Evolutionary conservation across 2,888 invertebrate species (phyloP).

Genomic region (Euzophera pinguis): DNA sequence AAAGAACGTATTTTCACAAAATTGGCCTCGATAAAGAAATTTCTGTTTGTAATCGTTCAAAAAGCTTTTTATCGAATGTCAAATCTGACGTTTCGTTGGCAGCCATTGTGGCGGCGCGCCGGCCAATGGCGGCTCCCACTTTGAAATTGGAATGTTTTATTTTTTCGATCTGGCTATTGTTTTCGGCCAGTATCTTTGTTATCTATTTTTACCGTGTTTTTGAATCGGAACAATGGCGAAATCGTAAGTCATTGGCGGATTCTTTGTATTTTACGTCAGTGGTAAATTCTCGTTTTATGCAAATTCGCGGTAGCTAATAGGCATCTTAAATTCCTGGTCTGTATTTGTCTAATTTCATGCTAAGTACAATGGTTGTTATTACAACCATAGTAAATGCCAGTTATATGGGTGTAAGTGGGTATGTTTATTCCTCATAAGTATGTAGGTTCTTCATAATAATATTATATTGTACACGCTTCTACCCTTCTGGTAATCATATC

Average conservation of each 20-base stretch:
- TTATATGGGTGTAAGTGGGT: too few species aligned
- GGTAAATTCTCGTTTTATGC: constrained; percentile 25
- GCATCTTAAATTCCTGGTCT: too few species aligned
- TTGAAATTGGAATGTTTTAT: constrained; percentile 60
- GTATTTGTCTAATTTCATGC: too few species aligned
- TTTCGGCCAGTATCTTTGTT: constrained; percentile 29
- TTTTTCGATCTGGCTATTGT: constrained; percentile 52
- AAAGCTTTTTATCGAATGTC: constrained; percentile 51
- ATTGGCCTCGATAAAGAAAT: constrained; percentile 16
- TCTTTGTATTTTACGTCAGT: constrained; percentile 34
- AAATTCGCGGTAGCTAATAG: neutral
- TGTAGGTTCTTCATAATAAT: too few species aligned
- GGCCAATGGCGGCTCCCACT: constrained; percentile 56
- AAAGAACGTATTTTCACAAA: constrained; percentile 20
- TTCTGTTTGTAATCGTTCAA: constrained; percentile 19
- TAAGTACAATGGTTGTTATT: too few species aligned
- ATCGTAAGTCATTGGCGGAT: constrained; percentile 34
- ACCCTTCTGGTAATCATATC: too few species aligned
- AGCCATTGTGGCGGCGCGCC: constrained; percentile 52
- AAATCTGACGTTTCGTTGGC: constrained; percentile 62
- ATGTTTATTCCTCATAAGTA: too few species aligned
- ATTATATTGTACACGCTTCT: too few species aligned
- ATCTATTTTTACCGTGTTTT: constrained; percentile 16
- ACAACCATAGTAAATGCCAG: too few species aligned
- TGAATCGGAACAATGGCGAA: constrained; percentile 9